These are phyloP conservation scores for Orestias chungarensis DNA, from an alignment of 2,797 vertebrate genomes.

Conservation along the genomic window DNA sequence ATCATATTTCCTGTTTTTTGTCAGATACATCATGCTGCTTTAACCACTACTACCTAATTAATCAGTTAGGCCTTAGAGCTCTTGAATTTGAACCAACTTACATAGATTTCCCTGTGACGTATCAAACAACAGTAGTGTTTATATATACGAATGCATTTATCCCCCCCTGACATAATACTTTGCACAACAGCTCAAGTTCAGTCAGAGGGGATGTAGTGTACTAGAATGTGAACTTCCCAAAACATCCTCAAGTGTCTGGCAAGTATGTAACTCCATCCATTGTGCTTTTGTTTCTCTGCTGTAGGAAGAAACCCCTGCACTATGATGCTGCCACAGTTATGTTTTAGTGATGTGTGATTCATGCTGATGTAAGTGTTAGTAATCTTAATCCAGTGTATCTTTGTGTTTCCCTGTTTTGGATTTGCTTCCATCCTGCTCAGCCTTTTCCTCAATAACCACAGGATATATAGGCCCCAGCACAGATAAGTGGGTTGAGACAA, in stretches of 20 bases:
- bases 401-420: not conserved
- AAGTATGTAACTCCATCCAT: not conserved
- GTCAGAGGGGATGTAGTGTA: not conserved
- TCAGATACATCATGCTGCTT: constrained; percentile 30
- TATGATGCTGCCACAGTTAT: not conserved
- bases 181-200: not conserved
- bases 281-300: not conserved
- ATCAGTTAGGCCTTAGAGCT: constrained; percentile 4
- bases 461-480: not conserved
- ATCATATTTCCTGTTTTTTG: too few species aligned
- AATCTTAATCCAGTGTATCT: not conserved
- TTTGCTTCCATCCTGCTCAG: not conserved
- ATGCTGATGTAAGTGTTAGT: too few species aligned
- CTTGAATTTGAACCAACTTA: not conserved
- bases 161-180: not conserved
- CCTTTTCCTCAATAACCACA: not conserved
- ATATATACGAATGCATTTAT: not conserved
- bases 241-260: not conserved
- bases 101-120: not conserved
- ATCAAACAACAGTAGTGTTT: not conserved
- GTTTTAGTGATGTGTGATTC: not conserved
- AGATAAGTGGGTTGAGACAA: not conserved
- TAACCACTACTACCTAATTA: constrained; percentile 23
- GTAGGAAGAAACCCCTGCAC: not conserved
- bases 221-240: not conserved